Evolutionary conservation across 2,888 invertebrate species (phyloP).

Genomic region (Chrysomela aeneicollis): DNA sequence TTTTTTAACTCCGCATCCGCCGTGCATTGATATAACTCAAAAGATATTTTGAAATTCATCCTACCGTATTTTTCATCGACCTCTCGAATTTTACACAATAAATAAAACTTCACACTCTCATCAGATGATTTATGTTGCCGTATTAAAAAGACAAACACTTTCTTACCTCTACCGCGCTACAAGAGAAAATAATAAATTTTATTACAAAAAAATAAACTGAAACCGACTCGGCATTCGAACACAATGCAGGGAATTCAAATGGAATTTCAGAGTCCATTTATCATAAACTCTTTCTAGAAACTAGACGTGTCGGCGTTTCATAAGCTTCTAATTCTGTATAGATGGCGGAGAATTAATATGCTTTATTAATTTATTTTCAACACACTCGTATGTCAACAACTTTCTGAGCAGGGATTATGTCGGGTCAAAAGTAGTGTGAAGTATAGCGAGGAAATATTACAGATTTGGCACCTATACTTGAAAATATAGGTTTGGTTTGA

Average conservation of each 20-base stretch:
- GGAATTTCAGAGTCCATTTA: constrained; percentile 60
- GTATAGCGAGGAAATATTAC: too few relatives aligned
- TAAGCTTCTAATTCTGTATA: constrained; percentile 18
- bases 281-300: constrained; percentile 51
- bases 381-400: constrained; percentile 14
- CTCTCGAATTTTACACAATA: constrained; percentile 21
- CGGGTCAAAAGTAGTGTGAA: not conserved
- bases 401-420: not conserved
- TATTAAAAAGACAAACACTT: constrained; percentile 35
- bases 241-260: constrained; percentile 59
- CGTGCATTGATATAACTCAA: not conserved
- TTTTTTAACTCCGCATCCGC: not conserved
- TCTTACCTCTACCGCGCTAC: constrained; percentile 30
- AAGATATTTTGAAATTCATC: not conserved
- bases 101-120: constrained; percentile 25
- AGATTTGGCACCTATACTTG: too few relatives aligned
- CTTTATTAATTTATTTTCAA: constrained; percentile 17
- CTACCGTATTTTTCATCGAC: constrained; percentile 10
- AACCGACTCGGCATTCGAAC: constrained; percentile 50
- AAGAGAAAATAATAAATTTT: constrained; percentile 37
- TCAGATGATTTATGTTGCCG: constrained; percentile 29
- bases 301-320: constrained; percentile 42
- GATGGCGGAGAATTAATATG: constrained; percentile 13
- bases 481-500: too few relatives aligned
- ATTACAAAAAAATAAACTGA: constrained; percentile 32